Evolutionary conservation across 1,140 invertebrate genomes (phyloP), one percentile per base, ranked within the genome.

Genomic region (Diachasma alloeum): DNA sequence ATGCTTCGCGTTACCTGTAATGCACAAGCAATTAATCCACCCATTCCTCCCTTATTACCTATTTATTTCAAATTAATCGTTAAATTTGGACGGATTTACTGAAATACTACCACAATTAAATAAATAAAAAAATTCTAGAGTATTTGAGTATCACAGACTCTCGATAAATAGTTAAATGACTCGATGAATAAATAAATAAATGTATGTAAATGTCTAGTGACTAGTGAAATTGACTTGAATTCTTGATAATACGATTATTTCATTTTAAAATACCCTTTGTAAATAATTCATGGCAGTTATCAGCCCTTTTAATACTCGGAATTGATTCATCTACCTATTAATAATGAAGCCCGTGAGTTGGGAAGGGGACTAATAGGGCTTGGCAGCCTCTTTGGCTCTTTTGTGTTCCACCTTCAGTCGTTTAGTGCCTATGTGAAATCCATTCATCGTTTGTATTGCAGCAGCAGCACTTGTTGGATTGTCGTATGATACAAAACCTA

Each of bases 371-470:
- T 95, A 96, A 88, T 96, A 96, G 80, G 95, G 95, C 91, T 95
- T 94, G 81, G 94, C 94, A 74, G 94, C 93, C 89, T 97, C 97
- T 92, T 98, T 98, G 82, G 96, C 95, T 90, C 97, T 93, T 92
- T 99, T 99, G 86, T 98, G 92, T 91, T 99, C 97, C 87, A 99
- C 97, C 93, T 99, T 99, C 80, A 99, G 93, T 87, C 97, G 93
- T 90, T 99, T 99, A 88, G 96, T 97, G 86, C 97, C 97, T 89
- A 99, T 97, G 91, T 98, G 97, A 88, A 98, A 99, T 81, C 97
- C 96, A 91, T 99, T 97, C 97, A 99, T 98, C 82, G 96, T 95
- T 87, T 97, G 95, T 84, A 99, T 99, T 79, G 98, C 98, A 84
- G 95, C 93, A 88, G 98, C 97, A 77, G 97, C 97, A 85, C 96